Percentiles rank a stretch among this genome's conserved stretches.
Evolutionary conservation across 1,140 invertebrate genomes (phyloP).

Genomic region (Heliothis virescens): DNA sequence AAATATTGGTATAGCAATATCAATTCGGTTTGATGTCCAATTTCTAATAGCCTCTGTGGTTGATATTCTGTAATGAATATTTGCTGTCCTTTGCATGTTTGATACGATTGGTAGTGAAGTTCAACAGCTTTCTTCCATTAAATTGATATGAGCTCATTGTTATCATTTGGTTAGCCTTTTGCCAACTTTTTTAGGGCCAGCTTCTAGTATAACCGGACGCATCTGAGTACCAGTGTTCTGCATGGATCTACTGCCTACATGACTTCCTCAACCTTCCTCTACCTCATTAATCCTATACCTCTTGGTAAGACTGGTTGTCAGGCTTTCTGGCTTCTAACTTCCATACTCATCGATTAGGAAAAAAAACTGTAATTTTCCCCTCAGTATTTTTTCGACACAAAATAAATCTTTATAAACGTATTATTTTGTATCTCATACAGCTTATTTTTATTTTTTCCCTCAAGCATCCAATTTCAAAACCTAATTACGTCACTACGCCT

Average conservation of each 20-base stretch:
- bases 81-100: neutral
- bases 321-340: too few relatives aligned
- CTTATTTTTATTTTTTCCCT: constrained; percentile 25
- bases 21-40: constrained; percentile 20
- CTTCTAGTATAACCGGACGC: too few relatives aligned
- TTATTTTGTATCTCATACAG: too few relatives aligned
- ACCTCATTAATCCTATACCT: too few relatives aligned
- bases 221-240: too few relatives aligned
- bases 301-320: too few relatives aligned
- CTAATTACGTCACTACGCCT: constrained; percentile 43
- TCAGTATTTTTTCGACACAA: too few relatives aligned
- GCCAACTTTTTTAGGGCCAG: too few relatives aligned
- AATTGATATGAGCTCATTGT: neutral
- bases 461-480: constrained; percentile 45
- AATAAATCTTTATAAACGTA: too few relatives aligned
- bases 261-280: too few relatives aligned
- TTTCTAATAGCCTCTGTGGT: neutral
- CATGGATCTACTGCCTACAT: too few relatives aligned
- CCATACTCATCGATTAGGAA: neutral
- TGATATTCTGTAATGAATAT: neutral
- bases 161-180: too few relatives aligned
- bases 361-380: neutral
- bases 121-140: neutral
- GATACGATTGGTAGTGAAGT: neutral
- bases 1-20: constrained; percentile 14